Evolutionary conservation across 2,888 invertebrate species (phyloP).

Genomic region (Nymphalis polychloros): DNA sequence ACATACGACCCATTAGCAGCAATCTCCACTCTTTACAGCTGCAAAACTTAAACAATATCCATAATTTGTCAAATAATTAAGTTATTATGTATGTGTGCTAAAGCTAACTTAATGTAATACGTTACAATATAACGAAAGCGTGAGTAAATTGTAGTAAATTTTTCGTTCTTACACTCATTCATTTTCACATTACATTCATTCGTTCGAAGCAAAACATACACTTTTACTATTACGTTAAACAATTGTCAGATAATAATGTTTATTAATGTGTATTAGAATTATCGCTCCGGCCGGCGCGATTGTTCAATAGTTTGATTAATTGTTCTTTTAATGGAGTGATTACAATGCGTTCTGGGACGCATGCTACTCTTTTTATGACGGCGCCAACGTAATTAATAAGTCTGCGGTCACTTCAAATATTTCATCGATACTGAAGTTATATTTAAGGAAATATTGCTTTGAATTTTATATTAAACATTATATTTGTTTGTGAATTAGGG

Average conservation of each 20-base stretch:
- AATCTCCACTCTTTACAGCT: too few relatives aligned
- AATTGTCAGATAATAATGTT: constrained; percentile 9
- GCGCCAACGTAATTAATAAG: constrained; percentile 27
- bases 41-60: too few relatives aligned
- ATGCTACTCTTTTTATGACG: constrained; percentile 15
- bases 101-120: too few relatives aligned
- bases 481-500: neutral
- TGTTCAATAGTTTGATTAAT: constrained; percentile 57
- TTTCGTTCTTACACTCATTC: neutral
- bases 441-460: too few relatives aligned
- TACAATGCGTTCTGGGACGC: constrained; percentile 39
- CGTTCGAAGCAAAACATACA: neutral
- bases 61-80: too few relatives aligned
- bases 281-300: constrained; percentile 40
- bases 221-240: constrained; percentile 5
- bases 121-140: neutral
- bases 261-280: constrained; percentile 39
- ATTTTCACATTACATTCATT: neutral
- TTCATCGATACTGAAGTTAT: neutral
- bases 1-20: too few relatives aligned
- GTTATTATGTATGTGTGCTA: too few relatives aligned
- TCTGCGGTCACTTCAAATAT: constrained; percentile 20
- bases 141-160: neutral
- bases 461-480: too few relatives aligned
- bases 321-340: constrained; percentile 58